Base-by-base conservation (phyloP, 2,888 invertebrate species). In the Nudaria mundana region DNA sequence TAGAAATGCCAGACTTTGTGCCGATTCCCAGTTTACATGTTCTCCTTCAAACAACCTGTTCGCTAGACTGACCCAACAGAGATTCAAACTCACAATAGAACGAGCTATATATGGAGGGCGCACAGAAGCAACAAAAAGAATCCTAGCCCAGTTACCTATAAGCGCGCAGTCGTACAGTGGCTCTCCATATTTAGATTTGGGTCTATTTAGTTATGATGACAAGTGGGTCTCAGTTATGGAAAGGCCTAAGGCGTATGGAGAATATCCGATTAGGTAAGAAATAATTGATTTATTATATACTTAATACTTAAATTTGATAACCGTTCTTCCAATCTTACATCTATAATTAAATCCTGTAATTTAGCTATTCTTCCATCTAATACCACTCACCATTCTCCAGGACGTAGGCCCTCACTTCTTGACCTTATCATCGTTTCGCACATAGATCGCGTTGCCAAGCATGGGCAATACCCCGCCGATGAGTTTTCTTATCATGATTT, bases 161-260 rank as follows among this genome's bases (percentile, higher is more conserved):
- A 97, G 96, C 80, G 95, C 97, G 1, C 98, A 98, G 83, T 97
- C 97, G 0, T 98, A 96, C 70, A 95, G 96, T 54, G 93, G 94
- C 40, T 96, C 97, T 23, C 98, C 98, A 0, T 98, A 98, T 78
- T 90, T 98, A 38, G 98, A 98, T 82, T 90, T 96, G 52, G 94
- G 95, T 1, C 84, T 98, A 14, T 98, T 98, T 76, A 96, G 95
- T 71, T 98, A 98, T 68, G 98, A 98, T 68, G 98, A 98, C 73
- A 97, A 97, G 77, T 96, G 96, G 94, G 95, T 98, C 0, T 98
- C 98, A 0, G 94, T 96, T 30, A 94, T 98, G 94, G 98, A 98
- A 81, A 90, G 98, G 40, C 98, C 98, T 0, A 98, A 97, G 81
- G 94, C 95, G 15, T 97, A 96, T 80, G 95, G 95, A 38, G 96